Evolutionary conservation across 2,113 vertebrate species (phyloP).

Genomic region (Campylorhamphus procurvoides): DNA sequence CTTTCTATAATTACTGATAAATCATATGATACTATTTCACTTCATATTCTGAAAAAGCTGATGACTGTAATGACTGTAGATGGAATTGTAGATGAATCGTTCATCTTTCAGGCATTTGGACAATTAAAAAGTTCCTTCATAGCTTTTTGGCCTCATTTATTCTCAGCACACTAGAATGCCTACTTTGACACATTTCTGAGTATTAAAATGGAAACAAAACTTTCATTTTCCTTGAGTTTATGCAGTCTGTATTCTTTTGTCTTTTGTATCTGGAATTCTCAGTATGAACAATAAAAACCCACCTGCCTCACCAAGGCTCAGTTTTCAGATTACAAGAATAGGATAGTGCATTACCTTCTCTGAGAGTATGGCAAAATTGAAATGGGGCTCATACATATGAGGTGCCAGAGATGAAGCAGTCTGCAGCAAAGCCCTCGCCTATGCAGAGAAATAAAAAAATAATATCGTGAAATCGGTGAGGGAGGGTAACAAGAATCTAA

Average conservation of each 20-base stretch:
- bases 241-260: neutral
- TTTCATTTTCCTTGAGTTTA: neutral
- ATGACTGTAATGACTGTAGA: neutral
- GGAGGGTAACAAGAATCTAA: neutral
- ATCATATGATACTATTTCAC: neutral
- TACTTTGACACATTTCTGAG: neutral
- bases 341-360: slow-evolving; percentile 84
- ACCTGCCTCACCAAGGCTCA: neutral
- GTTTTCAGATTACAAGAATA: neutral
- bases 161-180: neutral
- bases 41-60: neutral
- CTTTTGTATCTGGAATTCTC: neutral
- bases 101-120: neutral
- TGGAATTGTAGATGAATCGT: neutral
- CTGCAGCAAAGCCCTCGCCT: slow-evolving; percentile 93
- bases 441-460: neutral
- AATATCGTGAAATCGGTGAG: neutral
- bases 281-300: neutral
- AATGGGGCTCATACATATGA: slow-evolving; percentile 96
- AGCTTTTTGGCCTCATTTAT: neutral
- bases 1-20: neutral
- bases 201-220: neutral
- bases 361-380: slow-evolving; percentile 90
- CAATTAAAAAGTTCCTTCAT: neutral
- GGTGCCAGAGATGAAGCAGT: slow-evolving; percentile 90